These are phyloP conservation scores for Epicampocera succincta DNA, from an alignment of 2,888 invertebrate species.

Conservation along the genomic window DNA sequence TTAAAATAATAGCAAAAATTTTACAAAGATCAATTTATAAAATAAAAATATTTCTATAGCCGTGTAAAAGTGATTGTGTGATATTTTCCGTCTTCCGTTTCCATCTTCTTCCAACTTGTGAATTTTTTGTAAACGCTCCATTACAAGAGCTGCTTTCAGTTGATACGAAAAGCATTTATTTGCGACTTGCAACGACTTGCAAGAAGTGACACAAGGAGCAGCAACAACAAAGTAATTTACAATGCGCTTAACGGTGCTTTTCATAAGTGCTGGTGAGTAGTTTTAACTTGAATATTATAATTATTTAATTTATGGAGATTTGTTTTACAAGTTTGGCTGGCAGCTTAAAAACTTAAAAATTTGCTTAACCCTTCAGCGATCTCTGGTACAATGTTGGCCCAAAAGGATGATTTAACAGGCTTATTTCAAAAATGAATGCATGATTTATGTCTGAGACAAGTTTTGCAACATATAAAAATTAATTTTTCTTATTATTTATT, in stretches of 20 bases:
- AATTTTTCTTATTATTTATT: no score
- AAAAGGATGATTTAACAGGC: no score
- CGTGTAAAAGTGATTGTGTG: slow-evolving; percentile 5
- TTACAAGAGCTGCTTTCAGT: slow-evolving; percentile 9
- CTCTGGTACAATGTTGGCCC: no score
- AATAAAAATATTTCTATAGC: slow-evolving; percentile 15
- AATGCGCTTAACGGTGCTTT: slow-evolving; percentile 57
- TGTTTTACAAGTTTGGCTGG: no score
- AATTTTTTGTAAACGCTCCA: slow-evolving; percentile 8
- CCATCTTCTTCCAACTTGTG: slow-evolving; percentile 2
- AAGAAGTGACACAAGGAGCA: not conserved
- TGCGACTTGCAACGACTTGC: not conserved
- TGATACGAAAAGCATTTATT: slow-evolving; percentile 19
- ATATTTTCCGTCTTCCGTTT: slow-evolving; percentile 48
- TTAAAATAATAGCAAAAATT: no score
- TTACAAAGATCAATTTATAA: slow-evolving; percentile 15
- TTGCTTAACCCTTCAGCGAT: no score
- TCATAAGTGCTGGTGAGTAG: slow-evolving; percentile 62
- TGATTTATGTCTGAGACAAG: no score
- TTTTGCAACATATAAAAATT: no score
- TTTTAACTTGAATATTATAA: not conserved
- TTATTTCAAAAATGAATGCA: no score
- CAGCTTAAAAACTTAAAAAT: no score
- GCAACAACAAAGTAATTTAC: slow-evolving; percentile 12
- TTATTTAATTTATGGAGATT: not conserved